Evolutionary conservation across 1,140 invertebrate genomes (phyloP).

Genomic region (Artemia franciscana): DNA sequence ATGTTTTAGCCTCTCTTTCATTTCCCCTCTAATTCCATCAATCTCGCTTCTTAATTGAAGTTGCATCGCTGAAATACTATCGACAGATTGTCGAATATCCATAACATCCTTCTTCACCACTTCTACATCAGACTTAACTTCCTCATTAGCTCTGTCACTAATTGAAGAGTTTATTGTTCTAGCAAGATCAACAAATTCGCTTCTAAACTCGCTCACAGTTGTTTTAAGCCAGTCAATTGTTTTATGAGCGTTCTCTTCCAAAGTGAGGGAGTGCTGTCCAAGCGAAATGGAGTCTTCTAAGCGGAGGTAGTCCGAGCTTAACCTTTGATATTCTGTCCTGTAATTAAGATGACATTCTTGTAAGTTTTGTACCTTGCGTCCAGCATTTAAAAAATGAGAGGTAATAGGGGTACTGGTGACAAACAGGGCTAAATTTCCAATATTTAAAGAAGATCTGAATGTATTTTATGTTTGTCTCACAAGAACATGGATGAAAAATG

Average conservation of each 20-base stretch:
- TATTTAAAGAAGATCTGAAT: no score
- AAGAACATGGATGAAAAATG: no score
- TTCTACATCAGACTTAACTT: not conserved
- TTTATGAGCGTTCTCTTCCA: slow-evolving; percentile 8
- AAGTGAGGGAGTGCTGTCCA: not conserved
- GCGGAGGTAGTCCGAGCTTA: not conserved
- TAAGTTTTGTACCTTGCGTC: no score
- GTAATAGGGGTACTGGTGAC: no score
- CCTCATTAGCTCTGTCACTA: not conserved
- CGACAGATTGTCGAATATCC: not conserved
- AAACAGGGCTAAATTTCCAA: no score
- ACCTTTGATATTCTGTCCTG: not conserved
- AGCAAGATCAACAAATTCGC: slow-evolving; percentile 5
- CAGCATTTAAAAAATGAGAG: no score
- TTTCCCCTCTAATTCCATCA: no score
- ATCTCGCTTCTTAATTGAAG: no score
- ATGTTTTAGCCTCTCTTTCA: no score
- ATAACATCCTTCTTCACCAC: not conserved
- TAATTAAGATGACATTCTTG: slow-evolving; percentile 15
- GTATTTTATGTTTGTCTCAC: no score
- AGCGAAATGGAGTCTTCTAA: not conserved
- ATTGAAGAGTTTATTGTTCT: slow-evolving; percentile 7
- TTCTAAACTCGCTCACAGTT: slow-evolving; percentile 6
- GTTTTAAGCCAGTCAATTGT: slow-evolving; percentile 9
- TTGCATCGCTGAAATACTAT: no score